Conservation (phyloP, 2,113 vertebrate genomes). For the Takifugu flavidus region DNA sequence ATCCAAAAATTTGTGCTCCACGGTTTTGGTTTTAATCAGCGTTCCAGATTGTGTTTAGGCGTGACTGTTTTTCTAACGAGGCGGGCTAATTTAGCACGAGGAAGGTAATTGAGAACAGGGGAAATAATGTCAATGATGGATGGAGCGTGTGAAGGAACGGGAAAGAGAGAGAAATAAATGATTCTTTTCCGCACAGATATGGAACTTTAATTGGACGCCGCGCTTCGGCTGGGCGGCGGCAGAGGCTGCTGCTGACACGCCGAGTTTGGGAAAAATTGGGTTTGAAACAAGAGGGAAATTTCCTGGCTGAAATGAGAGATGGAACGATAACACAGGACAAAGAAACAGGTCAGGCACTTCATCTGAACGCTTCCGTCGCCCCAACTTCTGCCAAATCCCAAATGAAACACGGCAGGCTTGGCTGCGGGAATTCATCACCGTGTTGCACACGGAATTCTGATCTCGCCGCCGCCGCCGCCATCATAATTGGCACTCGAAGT, state of each 20-base stretch:
- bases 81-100: constrained; percentile 39
- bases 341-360: constrained; percentile 62
- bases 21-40: constrained; percentile 41
- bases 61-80: constrained; percentile 40
- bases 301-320: constrained; percentile 61
- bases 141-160: constrained; percentile 19
- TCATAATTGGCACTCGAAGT: constrained; percentile 44
- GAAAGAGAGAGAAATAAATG: constrained; percentile 30
- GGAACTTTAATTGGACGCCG: constrained; percentile 68
- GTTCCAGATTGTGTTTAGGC: constrained; percentile 32
- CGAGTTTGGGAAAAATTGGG: constrained; percentile 62
- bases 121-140: constrained; percentile 54
- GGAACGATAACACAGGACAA: constrained; percentile 44
- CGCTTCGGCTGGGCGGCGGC: constrained; percentile 42
- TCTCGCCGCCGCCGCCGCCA: constrained; percentile 34
- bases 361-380: constrained; percentile 47
- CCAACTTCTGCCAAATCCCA: constrained; percentile 38
- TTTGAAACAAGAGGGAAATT: constrained; percentile 71
- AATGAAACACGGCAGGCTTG: constrained; percentile 45
- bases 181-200: constrained; percentile 53
- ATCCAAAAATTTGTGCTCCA: constrained; percentile 27
- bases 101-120: constrained; percentile 45
- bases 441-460: constrained; percentile 29
- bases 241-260: constrained; percentile 64
- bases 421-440: constrained; percentile 33